Percentiles rank a stretch among this genome's conserved stretches.
Evolutionary conservation across 1,140 invertebrate species (phyloP).

Genomic region (Odontomachus brunneus): DNA sequence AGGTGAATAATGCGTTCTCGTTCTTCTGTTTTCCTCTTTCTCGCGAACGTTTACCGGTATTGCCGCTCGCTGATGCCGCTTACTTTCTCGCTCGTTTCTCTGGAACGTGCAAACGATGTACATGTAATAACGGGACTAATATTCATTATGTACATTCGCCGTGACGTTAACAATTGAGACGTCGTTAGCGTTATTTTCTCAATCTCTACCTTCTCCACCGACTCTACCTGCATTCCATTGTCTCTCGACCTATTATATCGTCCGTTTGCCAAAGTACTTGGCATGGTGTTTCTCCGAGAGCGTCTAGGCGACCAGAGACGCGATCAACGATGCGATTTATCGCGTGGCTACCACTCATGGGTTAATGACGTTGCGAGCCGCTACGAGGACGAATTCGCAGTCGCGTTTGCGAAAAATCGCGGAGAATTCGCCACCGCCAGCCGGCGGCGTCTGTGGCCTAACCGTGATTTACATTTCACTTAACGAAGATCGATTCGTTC

Average conservation of each 20-base stretch:
- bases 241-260: background rate
- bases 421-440: conserved; percentile 53
- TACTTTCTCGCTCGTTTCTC: background rate
- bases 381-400: conserved; percentile 63
- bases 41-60: background rate
- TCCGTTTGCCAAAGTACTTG: conserved; percentile 30
- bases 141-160: background rate
- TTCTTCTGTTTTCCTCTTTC: background rate
- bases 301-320: background rate
- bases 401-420: conserved; percentile 62
- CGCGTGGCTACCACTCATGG: conserved; percentile 15
- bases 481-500: conserved; percentile 60
- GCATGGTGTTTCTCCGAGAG: background rate
- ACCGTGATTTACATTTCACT: conserved; percentile 64
- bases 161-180: background rate
- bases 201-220: too few relatives aligned
- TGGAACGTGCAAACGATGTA: background rate
- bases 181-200: background rate
- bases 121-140: background rate
- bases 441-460: background rate
- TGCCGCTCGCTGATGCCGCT: background rate
- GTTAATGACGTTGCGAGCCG: conserved; percentile 58
- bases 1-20: conserved; percentile 2
- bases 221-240: conserved; percentile 44
- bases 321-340: conserved; percentile 55